Base-by-base conservation (phyloP, 2,797 vertebrate genomes). In the Spinibarbus caldwelli region DNA sequence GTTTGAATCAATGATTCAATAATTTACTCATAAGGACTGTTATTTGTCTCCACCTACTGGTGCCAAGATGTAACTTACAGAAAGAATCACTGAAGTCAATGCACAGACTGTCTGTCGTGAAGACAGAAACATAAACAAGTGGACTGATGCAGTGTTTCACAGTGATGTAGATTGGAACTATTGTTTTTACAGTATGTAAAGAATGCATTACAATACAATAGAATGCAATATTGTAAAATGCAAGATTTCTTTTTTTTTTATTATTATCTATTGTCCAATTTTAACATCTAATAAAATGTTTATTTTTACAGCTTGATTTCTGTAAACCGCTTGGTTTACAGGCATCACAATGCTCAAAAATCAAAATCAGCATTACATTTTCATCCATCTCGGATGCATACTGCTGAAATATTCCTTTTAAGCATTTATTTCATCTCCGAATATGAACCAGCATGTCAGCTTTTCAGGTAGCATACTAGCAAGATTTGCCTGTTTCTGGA, bases 371-470 rank as follows among this genome's bases (percentile, higher is more conserved):
- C 12, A 82, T 29, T 31, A 23, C 2, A 10, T 73, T 36, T 82
- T 45, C 21, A 72, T 45, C 38, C 5, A 47, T 26, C 3, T 45
- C 9, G 29, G 66, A 29, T 47, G 31, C 34, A 26, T n/a, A 31
- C 67, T 10, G 6, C 80, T 31, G 29, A 52, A 17, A 71, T 68
- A 15, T 68, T 47, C 6, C 29, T 14, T 68, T 11, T 14, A 59
- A 83, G 75, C 10, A 54, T 68, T 38, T 38, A 4, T 81, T 83
- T 86, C 15, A 67, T 66, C 31, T 78, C 17, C 67, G 75, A 78
- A 52, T 23, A 1, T 29, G 14, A 76, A 64, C 57, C 86, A 82
- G 67, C 59, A 79, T 76, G 78, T 86, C 79, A 77, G 54, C 29
- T 29, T 84, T 59, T 59, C 9, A 70, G 47, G 49, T 34, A 59